These are phyloP conservation scores for Atlantisia rogersi DNA, from an alignment of 2,113 vertebrate species.

Conservation along the genomic window DNA sequence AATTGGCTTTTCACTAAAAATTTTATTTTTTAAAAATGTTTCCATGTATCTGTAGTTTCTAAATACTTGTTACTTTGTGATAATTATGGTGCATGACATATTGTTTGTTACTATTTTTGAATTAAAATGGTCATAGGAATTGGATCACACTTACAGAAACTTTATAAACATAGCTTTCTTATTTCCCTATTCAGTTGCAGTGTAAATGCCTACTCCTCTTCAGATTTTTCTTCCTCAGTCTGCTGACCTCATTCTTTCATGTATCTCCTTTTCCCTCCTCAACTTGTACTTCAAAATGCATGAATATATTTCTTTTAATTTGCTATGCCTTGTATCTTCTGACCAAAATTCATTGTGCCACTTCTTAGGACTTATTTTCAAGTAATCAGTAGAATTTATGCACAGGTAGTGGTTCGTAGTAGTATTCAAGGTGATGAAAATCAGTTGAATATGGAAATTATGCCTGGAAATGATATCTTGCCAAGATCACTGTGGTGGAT, in stretches of 20 bases:
- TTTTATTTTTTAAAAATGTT: neutral
- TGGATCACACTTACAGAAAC: neutral
- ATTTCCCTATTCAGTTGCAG: neutral
- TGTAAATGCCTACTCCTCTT: neutral
- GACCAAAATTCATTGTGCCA: neutral
- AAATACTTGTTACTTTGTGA: neutral
- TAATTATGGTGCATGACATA: neutral
- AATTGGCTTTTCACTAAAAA: accelerated
- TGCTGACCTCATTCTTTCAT: neutral
- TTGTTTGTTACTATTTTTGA: neutral
- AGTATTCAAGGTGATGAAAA: neutral
- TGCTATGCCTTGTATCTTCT: neutral
- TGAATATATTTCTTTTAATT: neutral
- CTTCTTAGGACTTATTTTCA: neutral
- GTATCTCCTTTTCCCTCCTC: neutral
- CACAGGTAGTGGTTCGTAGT: neutral
- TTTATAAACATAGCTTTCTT: neutral
- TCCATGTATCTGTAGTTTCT: neutral
- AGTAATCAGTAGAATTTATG: neutral
- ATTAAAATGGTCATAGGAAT: neutral
- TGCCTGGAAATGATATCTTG: neutral
- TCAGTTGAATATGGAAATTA: neutral
- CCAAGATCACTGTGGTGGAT: neutral
- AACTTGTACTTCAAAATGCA: neutral
- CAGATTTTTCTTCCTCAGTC: neutral